Conservation (phyloP, 2,888 invertebrate species). For the Isoperla grammatica region DNA sequence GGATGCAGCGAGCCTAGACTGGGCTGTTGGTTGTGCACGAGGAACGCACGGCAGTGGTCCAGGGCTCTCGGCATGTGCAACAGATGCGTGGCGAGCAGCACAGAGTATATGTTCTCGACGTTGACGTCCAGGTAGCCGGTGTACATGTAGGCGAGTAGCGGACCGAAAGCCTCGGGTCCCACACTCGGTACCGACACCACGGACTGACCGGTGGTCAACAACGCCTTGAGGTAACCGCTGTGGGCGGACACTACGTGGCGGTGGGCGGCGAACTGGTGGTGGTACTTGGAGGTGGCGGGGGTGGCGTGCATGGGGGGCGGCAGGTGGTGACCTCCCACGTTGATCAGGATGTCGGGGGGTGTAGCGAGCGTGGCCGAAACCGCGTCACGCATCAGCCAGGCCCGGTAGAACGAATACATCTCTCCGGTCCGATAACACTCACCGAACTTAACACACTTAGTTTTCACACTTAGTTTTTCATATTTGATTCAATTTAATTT, state of each 20-base stretch:
- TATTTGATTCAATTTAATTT: too few species aligned
- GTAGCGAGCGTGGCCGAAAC: conserved; percentile 39
- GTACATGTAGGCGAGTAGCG: conserved; percentile 67
- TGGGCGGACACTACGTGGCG: conserved; percentile 58
- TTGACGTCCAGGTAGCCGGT: conserved; percentile 65
- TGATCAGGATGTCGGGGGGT: conserved; percentile 58
- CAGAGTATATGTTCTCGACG: conserved; percentile 64
- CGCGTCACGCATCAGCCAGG: conserved; percentile 41
- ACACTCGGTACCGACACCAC: conserved; percentile 52
- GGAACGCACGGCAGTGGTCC: conserved; percentile 60
- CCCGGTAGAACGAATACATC: conserved; percentile 47
- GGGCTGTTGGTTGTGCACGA: conserved; percentile 49
- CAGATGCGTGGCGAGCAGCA: conserved; percentile 63
- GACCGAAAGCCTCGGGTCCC: conserved; percentile 44
- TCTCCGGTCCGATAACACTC: too few species aligned
- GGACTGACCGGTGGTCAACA: conserved; percentile 43
- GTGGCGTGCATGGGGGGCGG: background rate
- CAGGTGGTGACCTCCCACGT: conserved; percentile 47
- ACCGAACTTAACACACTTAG: too few species aligned
- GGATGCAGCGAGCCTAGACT: conserved; percentile 38
- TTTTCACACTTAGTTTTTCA: too few species aligned
- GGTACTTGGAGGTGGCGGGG: conserved; percentile 17
- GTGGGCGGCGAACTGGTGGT: conserved; percentile 59
- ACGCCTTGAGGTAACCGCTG: conserved; percentile 65
- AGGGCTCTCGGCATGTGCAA: conserved; percentile 68